Base-by-base conservation (phyloP, 1,140 invertebrate species). In the Drosophila burlai region DNA sequence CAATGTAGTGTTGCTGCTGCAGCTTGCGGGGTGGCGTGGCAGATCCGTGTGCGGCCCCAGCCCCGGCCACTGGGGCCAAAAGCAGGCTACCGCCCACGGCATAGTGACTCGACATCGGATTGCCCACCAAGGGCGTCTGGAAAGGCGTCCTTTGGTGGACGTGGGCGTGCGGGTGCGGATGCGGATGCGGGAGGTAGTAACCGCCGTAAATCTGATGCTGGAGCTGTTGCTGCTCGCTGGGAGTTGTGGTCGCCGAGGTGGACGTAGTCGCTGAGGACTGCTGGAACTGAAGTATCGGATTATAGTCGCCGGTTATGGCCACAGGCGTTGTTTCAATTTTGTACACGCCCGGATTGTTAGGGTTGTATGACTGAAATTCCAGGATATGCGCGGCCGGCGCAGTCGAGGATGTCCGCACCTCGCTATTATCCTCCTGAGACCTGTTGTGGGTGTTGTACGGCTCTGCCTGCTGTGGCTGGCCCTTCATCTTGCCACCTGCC, bases 241-340 rank as follows among this genome's bases (percentile, higher is more conserved):
- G 72, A 3, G 91, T 80, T 21, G 78, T 84, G 24, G 82, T 84
- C 10, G 80, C 60, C 8, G 81, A 81, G 0, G 91, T 80, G 15
- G 83, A 71, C 13, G 85, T 73, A 9, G 73, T 68, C 5, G 76
- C 55, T 9, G 91, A 74, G 3, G 83, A 76, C 43, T 90, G 90
- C 50, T 93, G 92, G 36, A 93, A 91, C 43, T 93, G 87, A 21
- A 92, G 43, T 26, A 93, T 92, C 11, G 92, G 91, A 81, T 93
- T 93, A 43, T 93, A 93, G 63, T 93, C 92, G 3, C 91, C 91
- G 0, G 92, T 93, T 11, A 93, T 93, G 49, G 92, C 92, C 13
- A 93, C 92, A 0, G 92, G 92, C 4, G 92, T 93, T 1, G 92
- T 93, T 46, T 93, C 92, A 15, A 93, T 93, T 77, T 93, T 93